Conservation (phyloP, 2,888 invertebrate species). For the Erebia epiphron region DNA sequence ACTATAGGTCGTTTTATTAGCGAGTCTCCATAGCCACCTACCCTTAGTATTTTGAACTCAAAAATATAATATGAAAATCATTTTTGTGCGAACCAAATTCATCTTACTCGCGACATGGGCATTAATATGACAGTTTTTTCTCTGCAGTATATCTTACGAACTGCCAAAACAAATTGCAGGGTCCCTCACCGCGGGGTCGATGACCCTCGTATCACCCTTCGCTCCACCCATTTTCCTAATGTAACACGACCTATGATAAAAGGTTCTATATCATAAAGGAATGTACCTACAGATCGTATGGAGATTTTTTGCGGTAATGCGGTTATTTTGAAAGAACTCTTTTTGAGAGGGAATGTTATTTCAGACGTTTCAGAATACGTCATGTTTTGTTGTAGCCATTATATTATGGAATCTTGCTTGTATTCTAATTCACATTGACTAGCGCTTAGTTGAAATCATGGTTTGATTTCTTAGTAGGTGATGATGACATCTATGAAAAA, state of each 20-base stretch:
- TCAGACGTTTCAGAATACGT: background rate
- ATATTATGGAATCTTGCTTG: background rate
- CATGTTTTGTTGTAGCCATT: background rate
- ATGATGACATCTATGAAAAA: too few relatives aligned
- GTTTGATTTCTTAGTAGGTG: too few relatives aligned
- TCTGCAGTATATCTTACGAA: constrained; percentile 34
- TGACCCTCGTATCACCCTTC: constrained; percentile 39
- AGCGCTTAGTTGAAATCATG: too few relatives aligned
- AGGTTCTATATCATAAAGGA: constrained; percentile 39
- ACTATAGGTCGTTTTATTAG: too few relatives aligned
- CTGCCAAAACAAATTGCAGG: constrained; percentile 37
- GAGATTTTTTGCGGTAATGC: constrained; percentile 32
- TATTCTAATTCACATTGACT: too few relatives aligned
- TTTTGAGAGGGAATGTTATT: background rate
- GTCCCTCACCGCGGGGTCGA: constrained; percentile 37
- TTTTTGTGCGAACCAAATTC: constrained; percentile 5
- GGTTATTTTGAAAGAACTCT: constrained; percentile 27
- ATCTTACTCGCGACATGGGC: constrained; percentile 18
- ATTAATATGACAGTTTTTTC: constrained; percentile 32
- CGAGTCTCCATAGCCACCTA: too few relatives aligned
- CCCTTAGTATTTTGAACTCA: background rate
- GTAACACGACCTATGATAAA: constrained; percentile 44
- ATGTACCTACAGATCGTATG: constrained; percentile 32
- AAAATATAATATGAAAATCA: constrained; percentile 12
- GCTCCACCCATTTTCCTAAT: constrained; percentile 42